Base-by-base conservation (phyloP, 2,113 vertebrate species). In the Motacilla alba region DNA sequence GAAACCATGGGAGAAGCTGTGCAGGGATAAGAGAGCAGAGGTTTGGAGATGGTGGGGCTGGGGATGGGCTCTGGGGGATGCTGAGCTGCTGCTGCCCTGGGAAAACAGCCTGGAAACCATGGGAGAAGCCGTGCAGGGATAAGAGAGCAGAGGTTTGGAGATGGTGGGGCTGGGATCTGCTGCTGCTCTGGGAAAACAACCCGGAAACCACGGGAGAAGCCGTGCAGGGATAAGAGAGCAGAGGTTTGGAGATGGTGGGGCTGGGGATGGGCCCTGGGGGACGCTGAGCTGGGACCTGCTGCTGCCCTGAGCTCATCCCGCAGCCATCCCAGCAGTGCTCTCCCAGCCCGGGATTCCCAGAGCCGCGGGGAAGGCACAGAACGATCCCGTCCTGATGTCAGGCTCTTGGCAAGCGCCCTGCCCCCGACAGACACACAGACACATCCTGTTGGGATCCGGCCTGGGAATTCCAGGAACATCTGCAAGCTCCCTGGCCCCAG, bases 381-480 rank as follows among this genome's bases (percentile, higher is more conserved):
- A 63, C 2, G n/a, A 92, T 89, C 59, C 53, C 28, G 50, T 66
- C 72, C 6, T 64, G 60, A 11, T 82, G 88, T 79, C 95, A 95
- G 95, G 62, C 93, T 60, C 91, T 93, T 96, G 95, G 96, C 95
- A 95, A 89, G 24, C 37, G 17, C 69, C 69, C 39, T 35, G 62
- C 24, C 21, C 17, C 21, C 50, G 33, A 77, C 78, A 68, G 64
- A 2, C 64, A 18, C 94, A 77, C 78, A 68, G 64, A 2, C 64
- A 18, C 94, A 97, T 98, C 98, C 98, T 97, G 97, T 91, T 96
- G 85, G 92, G 55, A 98, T 98, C 97, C 93, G 96, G 97, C 97
- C 91, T 96, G 97, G 97, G 98, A 98, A 98, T 98, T 97, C 98
- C 98, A 98, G 93, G 95, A 98, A 98, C 98, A 98, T 97, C 97